Evolutionary conservation across 2,888 invertebrate genomes (phyloP).

Genomic region (Acrocyrtus sp.): DNA sequence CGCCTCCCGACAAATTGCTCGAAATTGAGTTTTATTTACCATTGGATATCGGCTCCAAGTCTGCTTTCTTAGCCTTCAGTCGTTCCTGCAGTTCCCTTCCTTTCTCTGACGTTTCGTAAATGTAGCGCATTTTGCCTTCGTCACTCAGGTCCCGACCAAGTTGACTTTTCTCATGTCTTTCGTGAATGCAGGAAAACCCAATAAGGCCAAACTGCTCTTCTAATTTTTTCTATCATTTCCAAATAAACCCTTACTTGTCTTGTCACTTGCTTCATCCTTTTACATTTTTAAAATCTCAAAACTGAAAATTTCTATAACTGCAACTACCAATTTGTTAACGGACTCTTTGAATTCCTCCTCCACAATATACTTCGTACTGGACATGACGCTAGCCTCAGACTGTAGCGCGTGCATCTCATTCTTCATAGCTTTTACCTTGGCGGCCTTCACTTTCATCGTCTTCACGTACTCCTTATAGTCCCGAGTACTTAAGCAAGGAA

Average conservation of each 20-base stretch:
- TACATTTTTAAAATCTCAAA: too few relatives aligned
- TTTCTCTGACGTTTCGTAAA: conserved; percentile 70
- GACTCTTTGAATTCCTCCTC: conserved; percentile 68
- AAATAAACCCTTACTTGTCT: neutral
- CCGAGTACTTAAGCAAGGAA: conserved; percentile 19
- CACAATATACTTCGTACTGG: conserved; percentile 80
- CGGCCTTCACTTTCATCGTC: conserved; percentile 81
- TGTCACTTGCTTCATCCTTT: neutral
- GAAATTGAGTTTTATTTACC: conserved; percentile 53
- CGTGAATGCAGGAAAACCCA: conserved; percentile 70
- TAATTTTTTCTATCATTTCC: conserved; percentile 59
- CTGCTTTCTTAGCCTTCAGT: conserved; percentile 74
- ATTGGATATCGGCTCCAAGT: conserved; percentile 70
- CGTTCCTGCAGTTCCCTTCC: conserved; percentile 69
- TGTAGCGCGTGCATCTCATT: conserved; percentile 79
- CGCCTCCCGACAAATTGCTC: neutral
- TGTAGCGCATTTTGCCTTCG: conserved; percentile 68
- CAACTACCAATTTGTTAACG: conserved; percentile 71
- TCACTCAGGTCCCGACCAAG: conserved; percentile 69
- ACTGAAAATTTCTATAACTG: too few relatives aligned
- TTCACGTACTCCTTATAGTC: conserved; percentile 87
- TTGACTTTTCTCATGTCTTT: conserved; percentile 68
- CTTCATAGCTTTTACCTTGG: conserved; percentile 79
- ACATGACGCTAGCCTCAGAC: conserved; percentile 80
- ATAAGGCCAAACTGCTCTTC: conserved; percentile 66